A percentile compares a stretch with the other conserved stretches of the same genome.
phyloP scores from a whole-genome alignment of 1,140 invertebrate species.

The Plodia interpunctella region DNA sequence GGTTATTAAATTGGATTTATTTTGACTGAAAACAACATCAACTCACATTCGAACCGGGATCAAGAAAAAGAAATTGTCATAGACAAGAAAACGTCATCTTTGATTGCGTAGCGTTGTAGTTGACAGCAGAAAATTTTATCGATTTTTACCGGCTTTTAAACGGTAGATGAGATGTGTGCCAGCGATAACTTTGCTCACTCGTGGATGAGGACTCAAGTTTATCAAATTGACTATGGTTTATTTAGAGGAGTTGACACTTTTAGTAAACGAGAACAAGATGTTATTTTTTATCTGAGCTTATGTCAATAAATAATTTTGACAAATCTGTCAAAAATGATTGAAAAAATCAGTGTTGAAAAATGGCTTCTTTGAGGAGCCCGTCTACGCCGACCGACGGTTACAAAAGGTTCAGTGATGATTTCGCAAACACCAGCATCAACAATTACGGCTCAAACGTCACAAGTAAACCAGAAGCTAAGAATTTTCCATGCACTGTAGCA shows the following conservation, averaged over 20 bases:
- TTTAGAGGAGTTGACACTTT: background rate
- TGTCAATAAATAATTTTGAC: constrained; percentile 21
- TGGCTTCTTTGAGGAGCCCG: constrained; percentile 74
- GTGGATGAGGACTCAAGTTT: no score
- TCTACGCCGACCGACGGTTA: constrained; percentile 77
- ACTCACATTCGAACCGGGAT: constrained; percentile 71
- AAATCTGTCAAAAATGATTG: constrained; percentile 16
- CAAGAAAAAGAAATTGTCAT: constrained; percentile 66
- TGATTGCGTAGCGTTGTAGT: constrained; percentile 21
- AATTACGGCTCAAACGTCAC: constrained; percentile 77
- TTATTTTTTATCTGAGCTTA: constrained; percentile 3
- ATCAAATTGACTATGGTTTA: background rate
- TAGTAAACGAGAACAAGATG: constrained; percentile 8
- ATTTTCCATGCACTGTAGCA: constrained; percentile 69
- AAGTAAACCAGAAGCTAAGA: constrained; percentile 72
- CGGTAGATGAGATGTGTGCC: no score
- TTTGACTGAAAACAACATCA: constrained; percentile 50
- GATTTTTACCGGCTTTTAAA: background rate
- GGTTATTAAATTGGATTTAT: constrained; percentile 60
- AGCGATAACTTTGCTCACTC: no score
- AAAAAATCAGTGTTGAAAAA: constrained; percentile 61
- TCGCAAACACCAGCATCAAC: constrained; percentile 75
- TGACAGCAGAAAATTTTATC: background rate
- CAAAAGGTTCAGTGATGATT: constrained; percentile 78
- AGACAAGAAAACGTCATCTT: constrained; percentile 27